Percentiles rank a stretch among this genome's conserved stretches.
phyloP scores from a whole-genome alignment of 53 echinoderm and acorn worm species.

The Holothuria leucospilota region DNA sequence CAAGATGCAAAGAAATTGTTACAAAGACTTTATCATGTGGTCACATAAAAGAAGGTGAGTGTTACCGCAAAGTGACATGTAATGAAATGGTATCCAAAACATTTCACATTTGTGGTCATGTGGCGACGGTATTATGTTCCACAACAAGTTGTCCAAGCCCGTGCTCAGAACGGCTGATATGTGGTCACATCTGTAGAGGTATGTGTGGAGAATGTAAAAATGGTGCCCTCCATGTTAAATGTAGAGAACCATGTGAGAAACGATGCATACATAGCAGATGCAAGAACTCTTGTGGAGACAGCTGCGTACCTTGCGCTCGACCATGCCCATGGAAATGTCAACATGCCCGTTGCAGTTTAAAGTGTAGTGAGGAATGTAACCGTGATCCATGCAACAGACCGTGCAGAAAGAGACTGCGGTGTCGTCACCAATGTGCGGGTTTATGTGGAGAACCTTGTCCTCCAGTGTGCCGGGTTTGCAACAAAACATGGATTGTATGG shows the following conservation, averaged over 20 bases:
- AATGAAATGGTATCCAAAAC: constrained; percentile 24
- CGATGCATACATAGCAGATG: constrained; percentile 63
- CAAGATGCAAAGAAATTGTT: constrained; percentile 45
- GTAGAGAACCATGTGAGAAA: constrained; percentile 55
- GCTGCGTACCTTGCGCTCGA: constrained; percentile 51
- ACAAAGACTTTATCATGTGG: constrained; percentile 69
- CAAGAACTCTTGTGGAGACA: constrained; percentile 52
- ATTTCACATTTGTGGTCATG: constrained; percentile 72
- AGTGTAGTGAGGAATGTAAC: constrained; percentile 57
- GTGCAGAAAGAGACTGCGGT: constrained; percentile 57
- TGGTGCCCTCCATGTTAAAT: constrained; percentile 55
- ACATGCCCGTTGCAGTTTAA: constrained; percentile 48
- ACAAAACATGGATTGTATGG: constrained; percentile 11
- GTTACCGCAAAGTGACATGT: constrained; percentile 16
- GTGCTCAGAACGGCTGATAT: constrained; percentile 54
- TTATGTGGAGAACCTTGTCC: constrained; percentile 94
- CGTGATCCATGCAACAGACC: constrained; percentile 65
- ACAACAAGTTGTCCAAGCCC: constrained; percentile 62
- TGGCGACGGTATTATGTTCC: constrained; percentile 66
- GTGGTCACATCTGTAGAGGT: constrained; percentile 74
- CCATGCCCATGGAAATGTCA: constrained; percentile 69
- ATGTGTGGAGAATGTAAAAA: constrained; percentile 66
- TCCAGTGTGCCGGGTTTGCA: constrained; percentile 67
- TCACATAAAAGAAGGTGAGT: constrained; percentile 59
- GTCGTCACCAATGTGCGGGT: constrained; percentile 75